Evolutionary conservation across 2,113 vertebrate genomes (phyloP).

Genomic region (Notarius quadriscutis): DNA sequence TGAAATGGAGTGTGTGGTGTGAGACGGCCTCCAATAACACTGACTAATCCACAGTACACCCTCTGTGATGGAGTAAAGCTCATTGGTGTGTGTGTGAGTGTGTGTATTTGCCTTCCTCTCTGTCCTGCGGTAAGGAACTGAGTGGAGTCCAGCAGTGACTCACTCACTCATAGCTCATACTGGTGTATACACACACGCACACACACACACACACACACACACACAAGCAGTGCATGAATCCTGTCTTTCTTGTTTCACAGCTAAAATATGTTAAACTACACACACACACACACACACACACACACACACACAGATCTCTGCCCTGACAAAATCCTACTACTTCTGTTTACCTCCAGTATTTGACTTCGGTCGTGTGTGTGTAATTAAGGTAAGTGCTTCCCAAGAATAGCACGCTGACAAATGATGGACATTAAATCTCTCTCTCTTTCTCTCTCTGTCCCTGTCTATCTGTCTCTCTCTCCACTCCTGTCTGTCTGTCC

Average conservation of each 20-base stretch:
- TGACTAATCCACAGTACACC: too few relatives aligned
- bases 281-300: slow-evolving; percentile 12
- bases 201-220: background rate
- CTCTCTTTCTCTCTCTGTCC: background rate
- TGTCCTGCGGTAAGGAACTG: slow-evolving; percentile 22
- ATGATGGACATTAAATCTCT: background rate
- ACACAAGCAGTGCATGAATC: background rate
- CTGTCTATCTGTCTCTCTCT: background rate
- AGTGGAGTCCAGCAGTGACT: background rate
- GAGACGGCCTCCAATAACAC: too few relatives aligned
- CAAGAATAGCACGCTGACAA: background rate
- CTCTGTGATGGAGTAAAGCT: too few relatives aligned
- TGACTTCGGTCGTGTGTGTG: background rate
- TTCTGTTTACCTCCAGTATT: background rate
- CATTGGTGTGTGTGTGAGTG: too few relatives aligned
- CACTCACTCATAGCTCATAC: background rate
- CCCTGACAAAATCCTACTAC: background rate
- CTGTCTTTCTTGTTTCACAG: too few relatives aligned
- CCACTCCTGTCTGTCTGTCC: background rate
- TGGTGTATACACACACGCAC: background rate
- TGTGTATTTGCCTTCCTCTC: background rate
- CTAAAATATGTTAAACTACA: too few relatives aligned
- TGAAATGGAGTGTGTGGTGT: too few relatives aligned
- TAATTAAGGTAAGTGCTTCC: slow-evolving; percentile 12
- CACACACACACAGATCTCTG: slow-evolving; percentile 14